Percentiles rank a stretch among this genome's conserved stretches.
These are phyloP conservation scores for Ypsolopha sequella DNA, from an alignment of 2,888 invertebrate genomes.

Conservation along the genomic window DNA sequence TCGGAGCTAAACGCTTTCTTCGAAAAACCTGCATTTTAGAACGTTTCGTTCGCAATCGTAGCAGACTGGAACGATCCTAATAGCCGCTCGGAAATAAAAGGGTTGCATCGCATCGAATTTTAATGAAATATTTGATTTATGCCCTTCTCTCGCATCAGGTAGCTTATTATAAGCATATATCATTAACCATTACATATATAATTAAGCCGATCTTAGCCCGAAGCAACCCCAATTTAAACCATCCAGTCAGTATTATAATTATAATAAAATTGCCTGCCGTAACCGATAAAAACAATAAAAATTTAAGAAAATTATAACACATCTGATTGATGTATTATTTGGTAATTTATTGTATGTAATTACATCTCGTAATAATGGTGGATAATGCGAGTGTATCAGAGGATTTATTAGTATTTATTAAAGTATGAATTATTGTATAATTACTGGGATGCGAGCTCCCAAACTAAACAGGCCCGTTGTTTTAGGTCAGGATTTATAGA, in stretches of 20 bases:
- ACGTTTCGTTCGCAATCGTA: slow-evolving; percentile 47
- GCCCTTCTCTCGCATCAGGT: slow-evolving; percentile 58
- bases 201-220: slow-evolving; percentile 61
- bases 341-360: slow-evolving; percentile 69
- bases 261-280: slow-evolving; percentile 61
- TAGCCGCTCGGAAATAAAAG: slow-evolving; percentile 53
- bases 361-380: slow-evolving; percentile 67
- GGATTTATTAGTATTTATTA: slow-evolving; percentile 70
- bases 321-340: slow-evolving; percentile 71
- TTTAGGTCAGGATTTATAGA: slow-evolving; percentile 63
- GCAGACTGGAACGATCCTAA: slow-evolving; percentile 25
- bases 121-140: slow-evolving; percentile 72
- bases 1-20: slow-evolving; percentile 39
- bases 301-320: slow-evolving; percentile 66
- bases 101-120: slow-evolving; percentile 57
- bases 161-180: slow-evolving; percentile 70
- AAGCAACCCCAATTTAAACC: slow-evolving; percentile 63
- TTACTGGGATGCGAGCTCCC: slow-evolving; percentile 62
- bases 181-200: slow-evolving; percentile 70
- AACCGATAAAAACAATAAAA: slow-evolving; percentile 43
- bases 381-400: slow-evolving; percentile 49
- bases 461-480: slow-evolving; percentile 65
- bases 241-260: slow-evolving; percentile 58
- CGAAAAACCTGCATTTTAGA: slow-evolving; percentile 37
- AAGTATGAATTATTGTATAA: slow-evolving; percentile 70